These are phyloP conservation scores for human DNA, from an alignment of 2,113 vertebrate genomes.

Conservation along the genomic window DNA sequence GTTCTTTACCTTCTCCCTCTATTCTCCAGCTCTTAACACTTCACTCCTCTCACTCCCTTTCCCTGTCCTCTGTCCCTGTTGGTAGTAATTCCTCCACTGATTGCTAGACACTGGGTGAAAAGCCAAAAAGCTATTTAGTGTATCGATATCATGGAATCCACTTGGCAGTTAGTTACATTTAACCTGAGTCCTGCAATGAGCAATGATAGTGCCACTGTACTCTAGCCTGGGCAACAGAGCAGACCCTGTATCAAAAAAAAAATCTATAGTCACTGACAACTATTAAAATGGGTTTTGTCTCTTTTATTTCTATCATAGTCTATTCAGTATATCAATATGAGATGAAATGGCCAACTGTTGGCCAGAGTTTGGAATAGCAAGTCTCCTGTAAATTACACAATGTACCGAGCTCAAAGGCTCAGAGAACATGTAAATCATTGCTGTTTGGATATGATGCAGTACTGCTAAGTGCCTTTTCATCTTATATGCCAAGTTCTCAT, in stretches of 20 bases:
- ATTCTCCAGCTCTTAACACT: not conserved
- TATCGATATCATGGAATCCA: not conserved
- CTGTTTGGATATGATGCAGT: not conserved
- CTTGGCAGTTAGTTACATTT: not conserved
- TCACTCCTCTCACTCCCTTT: not conserved
- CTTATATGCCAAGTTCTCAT: not conserved
- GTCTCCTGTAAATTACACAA: not conserved
- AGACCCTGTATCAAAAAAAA: no score
- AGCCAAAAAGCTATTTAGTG: not conserved
- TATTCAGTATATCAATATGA: not conserved
- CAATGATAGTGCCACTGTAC: no score
- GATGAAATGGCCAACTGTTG: not conserved
- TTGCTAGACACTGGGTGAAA: not conserved
- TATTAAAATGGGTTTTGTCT: not conserved
- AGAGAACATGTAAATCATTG: not conserved
- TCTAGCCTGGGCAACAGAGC: no score
- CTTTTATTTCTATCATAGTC: not conserved
- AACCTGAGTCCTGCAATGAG: not conserved
- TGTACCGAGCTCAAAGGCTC: not conserved
- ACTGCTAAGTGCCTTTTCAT: not conserved
- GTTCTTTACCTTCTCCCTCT: not conserved
- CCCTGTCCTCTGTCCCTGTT: not conserved
- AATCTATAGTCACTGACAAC: not conserved
- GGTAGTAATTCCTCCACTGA: not conserved
- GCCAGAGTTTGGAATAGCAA: not conserved